Conservation (phyloP, 2,113 vertebrate species). For the Sapajus apella region DNA sequence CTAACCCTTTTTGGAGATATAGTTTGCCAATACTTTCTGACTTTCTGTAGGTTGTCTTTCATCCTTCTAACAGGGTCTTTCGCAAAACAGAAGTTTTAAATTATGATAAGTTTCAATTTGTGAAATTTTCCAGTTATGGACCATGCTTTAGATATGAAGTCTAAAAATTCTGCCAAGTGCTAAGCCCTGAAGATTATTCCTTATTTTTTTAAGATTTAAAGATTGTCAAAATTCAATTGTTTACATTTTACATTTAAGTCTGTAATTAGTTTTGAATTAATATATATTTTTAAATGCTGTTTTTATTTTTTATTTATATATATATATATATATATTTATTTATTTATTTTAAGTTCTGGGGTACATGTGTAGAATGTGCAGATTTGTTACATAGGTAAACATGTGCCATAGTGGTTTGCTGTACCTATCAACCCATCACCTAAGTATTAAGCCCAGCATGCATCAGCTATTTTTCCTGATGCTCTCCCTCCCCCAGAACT, state of each 20-base stretch:
- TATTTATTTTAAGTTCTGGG: too few species aligned
- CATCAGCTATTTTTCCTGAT: too few species aligned
- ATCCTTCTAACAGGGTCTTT: neutral
- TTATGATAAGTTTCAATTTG: neutral
- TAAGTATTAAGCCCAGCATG: too few species aligned
- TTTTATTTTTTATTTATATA: too few species aligned
- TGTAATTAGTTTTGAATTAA: neutral
- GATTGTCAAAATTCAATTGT: neutral
- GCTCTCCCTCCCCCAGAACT: too few species aligned
- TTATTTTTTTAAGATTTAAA: neutral
- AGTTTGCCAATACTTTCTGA: slow-evolving; percentile 4
- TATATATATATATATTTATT: too few species aligned
- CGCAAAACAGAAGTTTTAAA: neutral
- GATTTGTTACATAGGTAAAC: too few species aligned
- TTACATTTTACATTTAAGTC: neutral
- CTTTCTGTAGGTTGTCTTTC: neutral
- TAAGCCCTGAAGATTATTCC: neutral
- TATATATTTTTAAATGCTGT: neutral
- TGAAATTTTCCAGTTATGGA: neutral
- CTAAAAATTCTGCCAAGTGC: neutral
- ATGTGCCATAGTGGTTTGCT: too few species aligned
- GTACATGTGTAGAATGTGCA: too few species aligned
- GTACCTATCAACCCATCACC: too few species aligned
- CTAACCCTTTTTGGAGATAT: neutral
- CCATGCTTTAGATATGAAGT: neutral